Evolutionary conservation across 2,888 invertebrate genomes (phyloP), one percentile per base, ranked within the genome.

Genomic region (Horisme vitalbata): DNA sequence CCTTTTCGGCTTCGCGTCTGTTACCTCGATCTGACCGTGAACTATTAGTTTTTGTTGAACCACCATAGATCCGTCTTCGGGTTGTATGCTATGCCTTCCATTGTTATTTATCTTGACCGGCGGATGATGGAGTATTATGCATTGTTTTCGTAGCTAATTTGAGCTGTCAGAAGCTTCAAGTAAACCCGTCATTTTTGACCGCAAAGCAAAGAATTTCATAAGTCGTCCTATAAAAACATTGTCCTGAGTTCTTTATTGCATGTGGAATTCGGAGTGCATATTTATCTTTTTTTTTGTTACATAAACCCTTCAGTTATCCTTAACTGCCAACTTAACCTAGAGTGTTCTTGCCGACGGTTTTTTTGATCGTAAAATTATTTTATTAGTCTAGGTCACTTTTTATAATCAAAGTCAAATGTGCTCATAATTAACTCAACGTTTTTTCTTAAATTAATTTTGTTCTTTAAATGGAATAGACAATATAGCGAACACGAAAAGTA

Each of bases 31-130:
- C 52, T 70, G 81, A 55, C 82, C 83, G 67, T 45, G 84, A 83
- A 84, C 83, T 83, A 80, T 81, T n/a, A 76, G 67, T 79, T 82
- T 86, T 83, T 81, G 75, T 77, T 63, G 68, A 70, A 71, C 66
- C 72, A 67, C 59, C 61, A 64, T 65, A 81, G 75, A 81, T 85
- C 79, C 82, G 81, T 80, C 69, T 76, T 81, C 71, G 67, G 61
- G n/a, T n/a, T n/a, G n/a, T n/a, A 71, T 69, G 60, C 72, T 72
- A 77, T 71, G 65, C 13, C 21, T 11, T 26, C 38, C 48, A 34
- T 38, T 31, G 44, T 49, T 49, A 41, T 47, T 33, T 47, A 32
- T 43, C 43, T 43, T 38, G 38, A 28, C 38, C 38, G 21, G 33
- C 38, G 48, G 24, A 38, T 24, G 33, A 48, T 43, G 28, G 44